Conservation (phyloP, 2,797 vertebrate genomes). For the Ptychadena robeensis region DNA sequence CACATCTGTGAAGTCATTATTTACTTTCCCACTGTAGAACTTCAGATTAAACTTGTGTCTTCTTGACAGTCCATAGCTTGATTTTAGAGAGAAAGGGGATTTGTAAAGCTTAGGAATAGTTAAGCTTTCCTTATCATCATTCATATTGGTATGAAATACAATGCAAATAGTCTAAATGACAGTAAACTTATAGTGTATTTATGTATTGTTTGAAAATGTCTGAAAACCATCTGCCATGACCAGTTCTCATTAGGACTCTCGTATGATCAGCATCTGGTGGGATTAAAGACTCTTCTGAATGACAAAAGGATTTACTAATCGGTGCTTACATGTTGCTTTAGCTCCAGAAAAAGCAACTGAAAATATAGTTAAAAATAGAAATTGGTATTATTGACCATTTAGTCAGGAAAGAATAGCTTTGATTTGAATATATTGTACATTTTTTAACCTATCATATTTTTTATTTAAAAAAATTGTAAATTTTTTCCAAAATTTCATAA, state of each 20-base stretch:
- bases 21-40: conserved; percentile 10
- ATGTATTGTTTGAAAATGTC: conserved; percentile 60
- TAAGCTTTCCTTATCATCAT: conserved; percentile 24
- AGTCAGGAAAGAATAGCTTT: neutral
- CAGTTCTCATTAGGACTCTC: conserved; percentile 65
- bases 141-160: conserved; percentile 24
- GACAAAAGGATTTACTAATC: conserved; percentile 68
- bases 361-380: conserved; percentile 66
- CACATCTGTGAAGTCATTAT: neutral
- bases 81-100: neutral
- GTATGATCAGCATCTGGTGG: conserved; percentile 68
- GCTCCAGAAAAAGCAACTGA: conserved; percentile 47
- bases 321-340: conserved; percentile 69
- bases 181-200: conserved; percentile 55
- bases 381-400: conserved; percentile 18
- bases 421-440: neutral
- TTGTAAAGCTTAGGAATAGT: conserved; percentile 24
- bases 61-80: neutral
- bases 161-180: conserved; percentile 35
- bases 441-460: neutral
- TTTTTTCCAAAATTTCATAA: too few species aligned
- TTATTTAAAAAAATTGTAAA: neutral
- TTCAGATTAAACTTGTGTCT: conserved; percentile 17
- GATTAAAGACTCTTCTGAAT: conserved; percentile 64
- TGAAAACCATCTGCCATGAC: conserved; percentile 65